Conservation (phyloP, 2,888 invertebrate genomes). For the Pristionchus exspectatus region DNA sequence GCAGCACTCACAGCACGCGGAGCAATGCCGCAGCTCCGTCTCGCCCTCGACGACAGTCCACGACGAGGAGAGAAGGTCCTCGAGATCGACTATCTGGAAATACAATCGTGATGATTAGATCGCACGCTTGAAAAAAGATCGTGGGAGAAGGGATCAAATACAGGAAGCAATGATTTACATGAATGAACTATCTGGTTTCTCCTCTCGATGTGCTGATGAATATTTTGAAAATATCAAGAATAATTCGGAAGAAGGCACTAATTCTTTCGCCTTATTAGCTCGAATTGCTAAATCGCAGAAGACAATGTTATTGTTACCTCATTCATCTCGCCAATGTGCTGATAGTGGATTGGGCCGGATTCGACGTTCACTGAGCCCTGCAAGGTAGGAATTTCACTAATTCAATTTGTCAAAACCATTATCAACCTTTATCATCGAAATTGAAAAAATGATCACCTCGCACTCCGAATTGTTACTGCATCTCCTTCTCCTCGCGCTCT, state of each 20-base stretch:
- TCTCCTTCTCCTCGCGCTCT: neutral
- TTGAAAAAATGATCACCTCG: neutral
- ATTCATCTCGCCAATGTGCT: neutral
- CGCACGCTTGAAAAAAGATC: no score
- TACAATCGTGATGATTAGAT: no score
- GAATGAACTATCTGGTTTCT: no score
- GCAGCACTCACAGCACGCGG: conserved; percentile 40
- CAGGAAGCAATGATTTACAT: no score
- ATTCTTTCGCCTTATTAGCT: no score
- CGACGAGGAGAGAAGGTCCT: neutral
- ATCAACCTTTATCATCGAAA: no score
- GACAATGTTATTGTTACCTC: neutral
- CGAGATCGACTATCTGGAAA: conserved; percentile 17
- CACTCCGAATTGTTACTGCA: neutral
- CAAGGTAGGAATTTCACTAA: neutral
- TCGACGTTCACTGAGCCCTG: neutral
- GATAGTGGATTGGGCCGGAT: neutral
- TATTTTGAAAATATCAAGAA: no score
- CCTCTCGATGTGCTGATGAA: neutral
- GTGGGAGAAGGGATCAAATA: no score
- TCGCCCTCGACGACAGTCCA: neutral
- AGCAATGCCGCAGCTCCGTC: conserved; percentile 22
- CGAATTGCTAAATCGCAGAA: no score
- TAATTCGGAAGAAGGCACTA: no score
- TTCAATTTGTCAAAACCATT: no score